A percentile compares a stretch with the other conserved stretches of the same genome.
These are phyloP conservation scores for Apaloderma vittatum DNA, from an alignment of 2,113 vertebrate genomes.

Conservation along the genomic window DNA sequence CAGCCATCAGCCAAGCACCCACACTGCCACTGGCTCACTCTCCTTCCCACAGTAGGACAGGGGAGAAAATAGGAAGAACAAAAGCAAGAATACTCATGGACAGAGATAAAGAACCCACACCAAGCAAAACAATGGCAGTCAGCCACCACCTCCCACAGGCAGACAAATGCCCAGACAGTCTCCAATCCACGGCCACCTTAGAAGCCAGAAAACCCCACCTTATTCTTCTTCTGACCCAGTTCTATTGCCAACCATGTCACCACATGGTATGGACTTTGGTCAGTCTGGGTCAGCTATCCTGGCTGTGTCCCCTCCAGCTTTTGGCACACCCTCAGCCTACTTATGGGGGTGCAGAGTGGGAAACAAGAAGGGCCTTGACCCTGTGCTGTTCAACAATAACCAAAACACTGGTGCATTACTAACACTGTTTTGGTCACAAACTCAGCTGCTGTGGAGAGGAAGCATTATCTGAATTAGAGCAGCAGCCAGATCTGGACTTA, in stretches of 20 bases:
- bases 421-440: not conserved
- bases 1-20: not conserved
- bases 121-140: not conserved
- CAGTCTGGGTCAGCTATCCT: not conserved
- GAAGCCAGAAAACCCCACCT: not conserved
- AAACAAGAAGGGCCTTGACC: not conserved
- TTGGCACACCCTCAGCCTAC: not conserved
- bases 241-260: not conserved
- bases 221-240: not conserved
- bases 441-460: not conserved
- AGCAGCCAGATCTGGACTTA: not conserved
- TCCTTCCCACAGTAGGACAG: fast-evolving
- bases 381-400: not conserved
- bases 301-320: not conserved
- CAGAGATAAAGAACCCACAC: not conserved
- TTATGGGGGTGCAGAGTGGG: not conserved
- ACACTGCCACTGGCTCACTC: not conserved
- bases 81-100: not conserved
- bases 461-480: not conserved
- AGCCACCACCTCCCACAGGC: not conserved
- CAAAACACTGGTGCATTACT: not conserved
- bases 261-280: not conserved
- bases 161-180: not conserved
- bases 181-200: not conserved
- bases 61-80: not conserved